Percentiles rank a stretch among this genome's conserved stretches.
Evolutionary conservation across 2,888 invertebrate species (phyloP).

Genomic region (Eremobia ochroleuca): DNA sequence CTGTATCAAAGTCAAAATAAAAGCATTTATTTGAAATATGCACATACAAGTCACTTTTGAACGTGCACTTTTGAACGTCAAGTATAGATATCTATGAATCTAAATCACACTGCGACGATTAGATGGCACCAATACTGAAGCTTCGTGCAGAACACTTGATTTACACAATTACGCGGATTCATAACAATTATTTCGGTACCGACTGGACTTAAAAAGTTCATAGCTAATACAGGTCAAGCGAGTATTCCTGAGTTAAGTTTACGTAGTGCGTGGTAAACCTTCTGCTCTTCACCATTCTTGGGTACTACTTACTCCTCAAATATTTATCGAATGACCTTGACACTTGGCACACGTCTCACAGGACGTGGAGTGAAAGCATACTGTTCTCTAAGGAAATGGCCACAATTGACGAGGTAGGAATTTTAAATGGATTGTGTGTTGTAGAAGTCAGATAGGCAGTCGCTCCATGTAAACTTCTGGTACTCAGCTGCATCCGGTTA

Average conservation of each 20-base stretch:
- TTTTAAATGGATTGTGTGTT: neutral
- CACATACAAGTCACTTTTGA: no score
- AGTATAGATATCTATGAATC: neutral
- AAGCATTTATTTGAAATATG: no score
- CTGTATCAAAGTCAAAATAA: neutral
- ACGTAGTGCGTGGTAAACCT: neutral
- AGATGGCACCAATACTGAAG: neutral
- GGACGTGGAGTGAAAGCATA: neutral
- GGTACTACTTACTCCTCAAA: conserved; percentile 27
- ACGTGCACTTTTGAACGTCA: no score
- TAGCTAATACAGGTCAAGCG: neutral
- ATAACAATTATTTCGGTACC: neutral
- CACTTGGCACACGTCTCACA: conserved; percentile 4
- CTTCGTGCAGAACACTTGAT: neutral
- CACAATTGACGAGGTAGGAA: neutral
- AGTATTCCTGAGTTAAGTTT: neutral
- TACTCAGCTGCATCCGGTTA: neutral
- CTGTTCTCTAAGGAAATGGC: neutral
- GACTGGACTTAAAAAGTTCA: neutral
- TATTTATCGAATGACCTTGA: conserved; percentile 52
- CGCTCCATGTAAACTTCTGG: neutral
- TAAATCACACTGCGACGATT: neutral
- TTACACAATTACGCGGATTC: neutral
- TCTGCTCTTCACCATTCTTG: neutral
- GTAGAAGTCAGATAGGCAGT: neutral